Conservation (phyloP, 2,113 vertebrate species). For the Myxocyprinus asiaticus region DNA sequence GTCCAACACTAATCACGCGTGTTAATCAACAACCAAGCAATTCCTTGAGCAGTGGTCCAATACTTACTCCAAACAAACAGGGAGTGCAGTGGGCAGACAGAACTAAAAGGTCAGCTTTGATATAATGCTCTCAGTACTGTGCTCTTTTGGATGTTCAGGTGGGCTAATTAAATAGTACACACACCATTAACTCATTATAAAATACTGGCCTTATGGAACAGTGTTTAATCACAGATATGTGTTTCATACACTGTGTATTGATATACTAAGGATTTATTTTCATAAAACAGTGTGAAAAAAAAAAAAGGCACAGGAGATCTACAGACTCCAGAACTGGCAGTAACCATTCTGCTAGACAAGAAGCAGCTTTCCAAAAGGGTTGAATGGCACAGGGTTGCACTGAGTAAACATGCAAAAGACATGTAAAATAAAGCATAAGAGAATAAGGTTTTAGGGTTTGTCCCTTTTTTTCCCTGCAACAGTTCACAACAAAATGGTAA, state of each 20-base stretch:
- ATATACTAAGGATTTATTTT: slow-evolving; percentile 73
- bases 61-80: slow-evolving; percentile 34
- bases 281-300: slow-evolving; percentile 62
- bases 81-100: background rate
- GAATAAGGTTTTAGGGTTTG: slow-evolving; percentile 59
- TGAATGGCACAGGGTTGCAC: slow-evolving; percentile 67
- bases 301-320: slow-evolving; percentile 69
- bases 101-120: slow-evolving; percentile 40
- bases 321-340: slow-evolving; percentile 27
- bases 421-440: slow-evolving; percentile 56
- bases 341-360: background rate
- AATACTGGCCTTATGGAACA: no score
- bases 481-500: background rate
- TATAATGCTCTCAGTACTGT: background rate
- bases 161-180: background rate
- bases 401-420: slow-evolving; percentile 59
- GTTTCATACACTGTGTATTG: slow-evolving; percentile 36
- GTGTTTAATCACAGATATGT: background rate
- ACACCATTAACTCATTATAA: background rate
- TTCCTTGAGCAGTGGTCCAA: slow-evolving; percentile 46
- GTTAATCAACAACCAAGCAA: slow-evolving; percentile 71
- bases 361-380: slow-evolving; percentile 61
- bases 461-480: slow-evolving; percentile 3
- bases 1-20: slow-evolving; percentile 56
- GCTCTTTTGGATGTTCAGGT: background rate